A percentile compares a stretch with the other conserved stretches of the same genome.
Evolutionary conservation across 2,113 vertebrate species (phyloP).

Genomic region (Euleptes europaea): DNA sequence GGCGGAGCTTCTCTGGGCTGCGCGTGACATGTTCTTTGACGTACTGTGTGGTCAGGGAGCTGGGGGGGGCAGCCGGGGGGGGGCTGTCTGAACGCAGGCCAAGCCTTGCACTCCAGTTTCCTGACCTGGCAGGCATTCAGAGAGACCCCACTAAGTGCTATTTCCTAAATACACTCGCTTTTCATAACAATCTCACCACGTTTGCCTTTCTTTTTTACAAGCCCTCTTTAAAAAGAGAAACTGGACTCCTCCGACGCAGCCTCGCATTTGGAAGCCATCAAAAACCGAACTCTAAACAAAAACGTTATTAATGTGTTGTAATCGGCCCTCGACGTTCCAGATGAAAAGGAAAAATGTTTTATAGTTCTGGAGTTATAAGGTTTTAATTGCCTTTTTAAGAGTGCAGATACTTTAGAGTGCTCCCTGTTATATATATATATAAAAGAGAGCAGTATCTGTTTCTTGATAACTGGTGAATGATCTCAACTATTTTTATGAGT

Average conservation of each 20-base stretch:
- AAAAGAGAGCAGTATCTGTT: slow-evolving; percentile 82
- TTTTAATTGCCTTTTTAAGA: slow-evolving; percentile 85
- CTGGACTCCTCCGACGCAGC: slow-evolving; percentile 84
- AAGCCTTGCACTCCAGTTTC: slow-evolving; percentile 91
- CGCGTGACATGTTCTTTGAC: slow-evolving; percentile 76
- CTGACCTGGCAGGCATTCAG: slow-evolving; percentile 92
- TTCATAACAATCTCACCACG: slow-evolving; percentile 91
- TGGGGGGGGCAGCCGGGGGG: slow-evolving; percentile 44
- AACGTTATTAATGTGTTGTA: slow-evolving; percentile 91
- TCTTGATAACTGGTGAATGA: slow-evolving; percentile 86
- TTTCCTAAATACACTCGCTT: slow-evolving; percentile 91
- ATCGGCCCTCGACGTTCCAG: slow-evolving; percentile 90
- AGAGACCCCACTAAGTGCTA: slow-evolving; percentile 90
- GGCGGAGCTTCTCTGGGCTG: slow-evolving; percentile 67
- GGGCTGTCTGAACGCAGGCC: slow-evolving; percentile 82
- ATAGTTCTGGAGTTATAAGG: slow-evolving; percentile 83
- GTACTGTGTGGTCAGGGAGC: slow-evolving; percentile 85
- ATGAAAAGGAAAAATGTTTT: slow-evolving; percentile 91
- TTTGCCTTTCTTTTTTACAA: slow-evolving; percentile 84
- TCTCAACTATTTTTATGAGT: slow-evolving; percentile 88
- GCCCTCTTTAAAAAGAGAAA: slow-evolving; percentile 80
- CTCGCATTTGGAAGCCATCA: slow-evolving; percentile 92
- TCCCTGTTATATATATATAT: slow-evolving; percentile 78
- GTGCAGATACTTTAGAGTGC: slow-evolving; percentile 82
- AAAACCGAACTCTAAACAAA: slow-evolving; percentile 95